Base-by-base conservation (phyloP, 2,797 vertebrate genomes). In the Todus mexicanus region DNA sequence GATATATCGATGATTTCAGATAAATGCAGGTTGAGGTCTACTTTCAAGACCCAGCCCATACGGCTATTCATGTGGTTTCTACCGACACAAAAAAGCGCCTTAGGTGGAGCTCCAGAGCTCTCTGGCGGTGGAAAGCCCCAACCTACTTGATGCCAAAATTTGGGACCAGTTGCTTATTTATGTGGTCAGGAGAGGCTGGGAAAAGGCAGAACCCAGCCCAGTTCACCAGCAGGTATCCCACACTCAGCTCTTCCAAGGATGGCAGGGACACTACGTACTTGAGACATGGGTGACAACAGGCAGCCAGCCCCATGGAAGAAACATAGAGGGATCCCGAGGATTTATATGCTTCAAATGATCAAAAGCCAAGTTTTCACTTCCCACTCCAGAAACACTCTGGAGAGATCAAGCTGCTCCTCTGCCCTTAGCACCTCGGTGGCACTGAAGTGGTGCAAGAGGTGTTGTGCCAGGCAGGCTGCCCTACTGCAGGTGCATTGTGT, bases 71-170 rank as follows among this genome's bases (percentile, higher is more conserved):
- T 64, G 90, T 90, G 86, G 90, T 90, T 94, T 92, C 64, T 53
- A 10, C 56, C 26, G 43, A 81, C 74, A 89, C 60, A 60, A 78
- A 81, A 69, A 91, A 42, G 45, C 1, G 4, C 51, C 64, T 92
- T 43, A 84, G 66, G 73, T 84, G 54, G 82, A 89, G 76, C 66
- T 94, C 61, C 84, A 51, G 82, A 94, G 92, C 63, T 63, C 81
- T 85, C 92, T 89, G 89, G 79, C 3, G 35, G 72, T 94, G 51
- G 84, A 94, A 96, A 96, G 48, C 54, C 87, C 91, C 84, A 86
- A 18, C 38, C 76, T 66, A 37, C 54, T 61, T 10, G 57, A 75
- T 47, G 75, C 50, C 72, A 89, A 17, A 38, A 47, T 59, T 37
- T 73, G 61, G 50, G 73, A 77, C 50, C 33, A 66, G 42, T n/a